A percentile compares a stretch with the other conserved stretches of the same genome.
Conservation (phyloP, 2,113 vertebrate genomes). For the Dasyurus viverrinus region DNA sequence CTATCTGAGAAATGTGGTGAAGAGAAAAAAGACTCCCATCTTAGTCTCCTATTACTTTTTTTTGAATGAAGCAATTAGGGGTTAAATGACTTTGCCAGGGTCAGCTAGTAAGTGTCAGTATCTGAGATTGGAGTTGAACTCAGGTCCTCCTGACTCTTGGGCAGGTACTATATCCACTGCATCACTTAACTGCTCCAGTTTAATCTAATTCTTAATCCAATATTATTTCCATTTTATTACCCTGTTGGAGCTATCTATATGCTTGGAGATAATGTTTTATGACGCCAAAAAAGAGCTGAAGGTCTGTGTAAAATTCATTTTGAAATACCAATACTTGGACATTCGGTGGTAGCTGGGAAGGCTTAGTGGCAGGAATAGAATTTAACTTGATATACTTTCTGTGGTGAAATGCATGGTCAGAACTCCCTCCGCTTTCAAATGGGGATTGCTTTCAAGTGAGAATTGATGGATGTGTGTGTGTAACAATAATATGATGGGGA, state of each 20-base stretch:
- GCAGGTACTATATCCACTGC: too few relatives aligned
- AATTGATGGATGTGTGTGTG: neutral
- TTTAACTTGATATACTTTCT: slow-evolving; percentile 34
- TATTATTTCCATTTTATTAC: neutral
- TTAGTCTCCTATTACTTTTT: neutral
- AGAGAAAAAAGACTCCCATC: neutral
- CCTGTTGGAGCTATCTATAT: neutral
- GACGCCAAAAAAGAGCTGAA: slow-evolving; percentile 4
- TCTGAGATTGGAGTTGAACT: too few relatives aligned
- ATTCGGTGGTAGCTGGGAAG: slow-evolving; percentile 1
- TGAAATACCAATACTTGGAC: neutral
- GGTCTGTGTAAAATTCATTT: slow-evolving; percentile 10
- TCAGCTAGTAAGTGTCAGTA: too few relatives aligned
- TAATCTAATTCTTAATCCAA: neutral
- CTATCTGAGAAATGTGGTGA: neutral
- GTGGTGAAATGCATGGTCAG: neutral
- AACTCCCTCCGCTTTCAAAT: slow-evolving; percentile 43
- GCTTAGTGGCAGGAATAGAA: slow-evolving; percentile 9
- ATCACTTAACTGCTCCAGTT: too few relatives aligned
- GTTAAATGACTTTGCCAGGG: too few relatives aligned
- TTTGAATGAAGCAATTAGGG: too few relatives aligned
- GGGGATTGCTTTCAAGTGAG: neutral
- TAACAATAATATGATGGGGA: neutral
- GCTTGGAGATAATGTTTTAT: neutral
- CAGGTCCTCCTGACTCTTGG: too few relatives aligned